These are phyloP conservation scores for Schizaphis graminum DNA, from an alignment of 2,888 invertebrate species.

Conservation along the genomic window DNA sequence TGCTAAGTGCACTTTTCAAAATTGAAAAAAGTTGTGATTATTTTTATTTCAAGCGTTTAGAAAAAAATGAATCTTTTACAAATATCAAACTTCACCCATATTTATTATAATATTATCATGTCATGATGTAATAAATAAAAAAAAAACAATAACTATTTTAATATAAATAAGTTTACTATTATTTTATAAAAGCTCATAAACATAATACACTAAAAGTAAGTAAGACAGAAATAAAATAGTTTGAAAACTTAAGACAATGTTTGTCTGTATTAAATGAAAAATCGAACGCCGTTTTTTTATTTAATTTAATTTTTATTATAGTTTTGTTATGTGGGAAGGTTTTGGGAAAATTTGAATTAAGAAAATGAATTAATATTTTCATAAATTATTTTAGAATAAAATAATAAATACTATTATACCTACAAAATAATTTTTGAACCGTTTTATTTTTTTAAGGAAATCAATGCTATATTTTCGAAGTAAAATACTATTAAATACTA, in stretches of 20 bases:
- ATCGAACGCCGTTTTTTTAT: neutral
- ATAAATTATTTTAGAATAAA: too few species aligned
- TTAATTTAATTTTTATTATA: neutral
- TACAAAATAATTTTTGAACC: neutral
- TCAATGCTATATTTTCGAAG: neutral
- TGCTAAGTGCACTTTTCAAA: slow-evolving; percentile 35
- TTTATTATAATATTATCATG: neutral
- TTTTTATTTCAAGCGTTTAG: neutral
- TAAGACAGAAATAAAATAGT: neutral
- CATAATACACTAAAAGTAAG: neutral
- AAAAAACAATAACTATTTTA: neutral
- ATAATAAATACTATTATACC: neutral
- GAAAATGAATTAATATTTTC: neutral
- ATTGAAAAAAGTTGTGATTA: neutral
- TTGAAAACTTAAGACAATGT: neutral
- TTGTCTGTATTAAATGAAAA: neutral
- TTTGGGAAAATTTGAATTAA: neutral
- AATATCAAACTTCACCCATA: neutral
- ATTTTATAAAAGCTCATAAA: neutral
- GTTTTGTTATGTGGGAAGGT: neutral
- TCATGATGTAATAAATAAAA: neutral
- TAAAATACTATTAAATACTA: neutral
- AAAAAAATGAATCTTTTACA: neutral
- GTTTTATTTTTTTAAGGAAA: neutral
- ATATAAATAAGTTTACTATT: neutral